These are phyloP conservation scores for Drosophila infuscata DNA, from an alignment of 2,888 invertebrate species.

Conservation along the genomic window DNA sequence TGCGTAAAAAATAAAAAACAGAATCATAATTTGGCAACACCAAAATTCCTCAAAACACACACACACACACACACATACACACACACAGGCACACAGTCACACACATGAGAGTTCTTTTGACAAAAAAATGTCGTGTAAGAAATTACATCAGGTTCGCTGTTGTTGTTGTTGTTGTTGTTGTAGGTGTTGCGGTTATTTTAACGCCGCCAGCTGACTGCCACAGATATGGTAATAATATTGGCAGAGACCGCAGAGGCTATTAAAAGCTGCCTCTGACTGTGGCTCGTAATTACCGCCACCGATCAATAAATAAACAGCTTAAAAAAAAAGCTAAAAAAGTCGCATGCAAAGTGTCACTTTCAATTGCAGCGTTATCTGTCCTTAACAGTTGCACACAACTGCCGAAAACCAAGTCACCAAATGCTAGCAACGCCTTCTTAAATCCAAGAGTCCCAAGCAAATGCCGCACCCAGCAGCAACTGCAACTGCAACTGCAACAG, in stretches of 20 bases:
- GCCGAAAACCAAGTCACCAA: constrained; percentile 65
- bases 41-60: constrained; percentile 56
- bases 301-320: constrained; percentile 78
- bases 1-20: constrained; percentile 43
- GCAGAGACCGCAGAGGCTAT: constrained; percentile 33
- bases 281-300: constrained; percentile 64
- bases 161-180: constrained; percentile 11
- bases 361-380: constrained; percentile 59
- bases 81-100: constrained; percentile 24
- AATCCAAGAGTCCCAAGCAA: constrained; percentile 40
- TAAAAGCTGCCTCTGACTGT: constrained; percentile 35
- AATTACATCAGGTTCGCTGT: constrained; percentile 56
- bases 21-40: constrained; percentile 57
- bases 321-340: constrained; percentile 26
- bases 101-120: constrained; percentile 58
- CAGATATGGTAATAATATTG: constrained; percentile 69
- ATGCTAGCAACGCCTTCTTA: constrained; percentile 69
- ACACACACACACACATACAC: constrained; percentile 1
- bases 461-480: constrained; percentile 69
- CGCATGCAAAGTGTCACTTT: constrained; percentile 56
- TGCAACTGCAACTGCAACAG: constrained; percentile 20
- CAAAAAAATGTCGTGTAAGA: constrained; percentile 57
- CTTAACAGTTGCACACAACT: constrained; percentile 48
- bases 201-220: constrained; percentile 59
- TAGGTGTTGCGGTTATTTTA: constrained; percentile 62